These are phyloP conservation scores for Globia sparganii DNA, from an alignment of 2,888 invertebrate genomes.

Conservation along the genomic window DNA sequence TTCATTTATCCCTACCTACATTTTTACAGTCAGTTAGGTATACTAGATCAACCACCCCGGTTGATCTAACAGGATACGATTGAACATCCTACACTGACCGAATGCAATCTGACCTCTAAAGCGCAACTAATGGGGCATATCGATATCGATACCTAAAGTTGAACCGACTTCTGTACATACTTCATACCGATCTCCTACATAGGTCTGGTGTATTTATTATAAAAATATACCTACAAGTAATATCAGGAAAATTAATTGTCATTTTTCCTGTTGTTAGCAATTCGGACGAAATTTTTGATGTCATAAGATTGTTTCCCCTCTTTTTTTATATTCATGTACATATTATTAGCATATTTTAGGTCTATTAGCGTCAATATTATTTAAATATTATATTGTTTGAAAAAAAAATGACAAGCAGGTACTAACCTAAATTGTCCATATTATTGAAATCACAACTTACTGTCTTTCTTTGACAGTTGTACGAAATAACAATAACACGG, in stretches of 20 bases:
- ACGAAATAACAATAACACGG: not conserved
- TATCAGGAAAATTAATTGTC: too few relatives aligned
- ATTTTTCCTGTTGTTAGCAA: too few relatives aligned
- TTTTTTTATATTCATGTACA: too few relatives aligned
- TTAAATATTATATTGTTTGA: too few relatives aligned
- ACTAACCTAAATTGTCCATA: not conserved
- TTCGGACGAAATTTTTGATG: too few relatives aligned
- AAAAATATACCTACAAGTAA: too few relatives aligned
- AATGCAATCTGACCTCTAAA: not conserved
- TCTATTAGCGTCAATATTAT: too few relatives aligned
- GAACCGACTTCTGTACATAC: not conserved
- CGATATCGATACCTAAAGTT: constrained; percentile 7
- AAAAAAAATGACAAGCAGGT: too few relatives aligned
- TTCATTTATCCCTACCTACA: too few relatives aligned
- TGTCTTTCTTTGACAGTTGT: not conserved
- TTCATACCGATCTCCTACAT: not conserved
- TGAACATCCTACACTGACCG: not conserved
- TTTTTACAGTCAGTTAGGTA: not conserved
- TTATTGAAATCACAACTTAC: not conserved
- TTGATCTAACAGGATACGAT: not conserved
- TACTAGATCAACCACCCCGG: too few relatives aligned
- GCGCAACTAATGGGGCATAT: not conserved
- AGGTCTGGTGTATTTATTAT: not conserved
- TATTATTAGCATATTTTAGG: too few relatives aligned
- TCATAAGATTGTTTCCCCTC: too few relatives aligned